These are phyloP conservation scores for Uria lomvia DNA, from an alignment of 2,113 vertebrate species.

Conservation along the genomic window DNA sequence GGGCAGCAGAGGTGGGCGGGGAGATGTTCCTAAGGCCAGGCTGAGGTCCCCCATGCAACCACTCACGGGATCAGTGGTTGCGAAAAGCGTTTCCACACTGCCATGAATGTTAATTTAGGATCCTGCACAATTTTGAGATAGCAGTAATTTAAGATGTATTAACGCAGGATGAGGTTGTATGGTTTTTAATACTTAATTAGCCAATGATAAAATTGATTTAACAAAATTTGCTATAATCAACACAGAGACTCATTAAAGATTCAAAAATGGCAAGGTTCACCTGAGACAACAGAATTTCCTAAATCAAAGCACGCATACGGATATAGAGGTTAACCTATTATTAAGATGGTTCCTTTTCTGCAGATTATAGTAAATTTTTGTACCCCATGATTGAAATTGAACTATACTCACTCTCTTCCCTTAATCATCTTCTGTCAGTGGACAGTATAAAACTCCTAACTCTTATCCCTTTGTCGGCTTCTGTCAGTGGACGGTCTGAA, in stretches of 20 bases:
- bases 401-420: not conserved
- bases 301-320: not conserved
- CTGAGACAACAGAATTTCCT: not conserved
- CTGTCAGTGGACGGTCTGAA: not conserved
- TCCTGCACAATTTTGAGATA: not conserved
- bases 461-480: not conserved
- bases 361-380: not conserved
- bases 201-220: not conserved
- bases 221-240: not conserved
- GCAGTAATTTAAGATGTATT: not conserved
- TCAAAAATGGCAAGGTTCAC: not conserved
- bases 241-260: not conserved
- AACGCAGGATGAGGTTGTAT: not conserved
- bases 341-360: not conserved
- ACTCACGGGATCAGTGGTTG: not conserved
- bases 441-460: not conserved
- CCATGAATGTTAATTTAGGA: not conserved
- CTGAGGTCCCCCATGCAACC: not conserved
- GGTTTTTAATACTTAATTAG: not conserved
- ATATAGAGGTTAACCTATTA: not conserved
- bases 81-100: not conserved
- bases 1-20: not conserved
- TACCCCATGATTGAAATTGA: not conserved
- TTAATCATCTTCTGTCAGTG: not conserved
- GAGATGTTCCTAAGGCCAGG: not conserved